A percentile compares a stretch with the other conserved stretches of the same genome.
phyloP scores from a whole-genome alignment of 2,797 vertebrate species.

The Paramormyrops hopkinsi region DNA sequence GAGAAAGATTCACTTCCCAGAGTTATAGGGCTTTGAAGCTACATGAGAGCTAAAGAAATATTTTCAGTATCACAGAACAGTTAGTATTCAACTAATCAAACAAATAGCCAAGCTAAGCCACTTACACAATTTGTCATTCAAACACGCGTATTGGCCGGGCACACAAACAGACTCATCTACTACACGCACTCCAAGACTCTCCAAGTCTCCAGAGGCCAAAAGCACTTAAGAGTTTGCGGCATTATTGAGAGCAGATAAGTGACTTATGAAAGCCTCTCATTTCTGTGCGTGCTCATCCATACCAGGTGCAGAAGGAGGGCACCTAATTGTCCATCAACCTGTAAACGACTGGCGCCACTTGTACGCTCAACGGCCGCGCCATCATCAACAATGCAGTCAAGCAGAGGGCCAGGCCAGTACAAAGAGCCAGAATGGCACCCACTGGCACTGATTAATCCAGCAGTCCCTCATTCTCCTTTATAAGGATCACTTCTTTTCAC shows the following conservation, averaged over 20 bases:
- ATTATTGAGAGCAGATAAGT: conserved; percentile 27
- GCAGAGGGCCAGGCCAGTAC: background rate
- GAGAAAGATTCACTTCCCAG: background rate
- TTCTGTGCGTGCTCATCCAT: background rate
- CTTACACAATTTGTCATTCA: background rate
- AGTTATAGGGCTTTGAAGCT: background rate
- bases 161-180: background rate
- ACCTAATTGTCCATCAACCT: conserved; percentile 33
- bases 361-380: background rate
- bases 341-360: conserved; percentile 38
- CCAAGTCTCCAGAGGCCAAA: conserved; percentile 15
- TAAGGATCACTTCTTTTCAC: background rate
- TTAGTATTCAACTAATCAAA: background rate
- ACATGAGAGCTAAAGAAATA: background rate
- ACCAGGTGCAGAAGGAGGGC: background rate
- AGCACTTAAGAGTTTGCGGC: conserved; percentile 32
- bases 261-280: conserved; percentile 29
- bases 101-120: background rate
- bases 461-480: background rate
- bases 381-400: conserved; percentile 15
- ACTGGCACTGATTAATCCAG: background rate
- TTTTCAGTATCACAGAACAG: background rate
- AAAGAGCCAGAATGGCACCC: background rate
- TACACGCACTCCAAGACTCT: background rate
- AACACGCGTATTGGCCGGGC: background rate